These are phyloP conservation scores for Mormyrops attenuatus DNA, from an alignment of 2,797 vertebrate genomes.

Conservation along the genomic window DNA sequence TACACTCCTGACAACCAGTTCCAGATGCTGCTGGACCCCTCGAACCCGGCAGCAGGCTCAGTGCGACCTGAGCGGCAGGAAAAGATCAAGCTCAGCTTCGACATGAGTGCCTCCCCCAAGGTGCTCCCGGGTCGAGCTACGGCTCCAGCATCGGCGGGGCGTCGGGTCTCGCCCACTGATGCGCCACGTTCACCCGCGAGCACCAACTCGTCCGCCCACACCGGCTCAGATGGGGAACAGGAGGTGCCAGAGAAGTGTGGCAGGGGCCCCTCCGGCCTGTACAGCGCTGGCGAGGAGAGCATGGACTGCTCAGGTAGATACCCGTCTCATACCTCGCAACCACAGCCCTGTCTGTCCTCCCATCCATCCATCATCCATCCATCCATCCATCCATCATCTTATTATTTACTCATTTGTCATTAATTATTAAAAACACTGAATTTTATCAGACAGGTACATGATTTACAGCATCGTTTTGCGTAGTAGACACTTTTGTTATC, in stretches of 20 bases:
- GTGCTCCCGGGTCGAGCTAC: constrained; percentile 77
- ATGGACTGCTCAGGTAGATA: constrained; percentile 80
- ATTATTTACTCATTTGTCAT: not conserved
- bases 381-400: not conserved
- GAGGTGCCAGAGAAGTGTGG: constrained; percentile 74
- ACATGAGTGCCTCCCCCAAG: constrained; percentile 92
- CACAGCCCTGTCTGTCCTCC: not conserved
- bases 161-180: constrained; percentile 74
- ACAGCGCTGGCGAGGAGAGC: constrained; percentile 83
- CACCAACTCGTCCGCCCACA: constrained; percentile 90
- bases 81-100: constrained; percentile 94
- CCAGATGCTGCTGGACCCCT: constrained; percentile 90
- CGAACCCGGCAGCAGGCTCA: constrained; percentile 79
- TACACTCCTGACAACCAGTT: constrained; percentile 95
- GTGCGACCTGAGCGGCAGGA: constrained; percentile 88
- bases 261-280: constrained; percentile 75
- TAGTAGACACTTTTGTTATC: not conserved
- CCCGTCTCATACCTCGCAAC: not conserved
- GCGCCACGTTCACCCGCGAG: constrained; percentile 92
- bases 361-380: not conserved
- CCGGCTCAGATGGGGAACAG: constrained; percentile 88
- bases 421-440: not conserved
- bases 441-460: not conserved
- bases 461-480: not conserved
- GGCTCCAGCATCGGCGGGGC: constrained; percentile 52